Evolutionary conservation across 1,140 invertebrate genomes (phyloP), one percentile per base, ranked within the genome.

Genomic region (Ruditapes philippinarum): DNA sequence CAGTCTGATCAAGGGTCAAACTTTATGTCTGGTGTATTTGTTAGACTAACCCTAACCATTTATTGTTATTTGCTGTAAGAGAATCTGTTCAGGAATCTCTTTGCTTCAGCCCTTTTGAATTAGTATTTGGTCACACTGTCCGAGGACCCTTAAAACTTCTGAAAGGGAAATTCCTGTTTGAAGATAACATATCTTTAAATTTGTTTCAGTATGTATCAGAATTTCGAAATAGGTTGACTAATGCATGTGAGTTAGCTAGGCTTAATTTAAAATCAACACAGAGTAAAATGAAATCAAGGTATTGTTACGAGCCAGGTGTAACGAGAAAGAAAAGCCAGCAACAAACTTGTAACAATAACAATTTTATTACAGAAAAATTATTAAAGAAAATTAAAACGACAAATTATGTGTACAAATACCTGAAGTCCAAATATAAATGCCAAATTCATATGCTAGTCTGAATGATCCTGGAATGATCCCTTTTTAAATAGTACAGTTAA

Each of bases 101-200:
- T 38, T 90, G 91, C 11, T 92, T 89, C 45, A 78, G 45, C 17
- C 45, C 74, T 5, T 78, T 78, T 78, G 38, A 45, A 22, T 73
- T 36, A 73, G 28, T 73, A 14, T 76, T 76, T 76, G 73, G 73
- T 49, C 73, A 76, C 17, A 76, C 45, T 31, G 51, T 90, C 11
- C 40, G 89, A 17, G 91, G 92, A 11, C 91, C 89, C 31, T 89
- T 92, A 54, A 87, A 85, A 76, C 28, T 89, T 28, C n/a, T 92
- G 1, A 88, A 79, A 49, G 88, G 91, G 28, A 83, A 81, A 81
- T 88, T 60, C 60, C 19, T 91, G 0, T 42, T n/a, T 5, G 0
- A 68, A 51, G 62, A 81, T 19, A 38, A 85, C n/a, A 31, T 40
- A 2, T n/a, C 31, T 0, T 49, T 33, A 3, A 78, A 82, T 80